Percentiles rank a stretch among this genome's conserved stretches.
These are phyloP conservation scores for Acanthochromis polyacanthus DNA, from an alignment of 2,113 vertebrate genomes.

Conservation along the genomic window DNA sequence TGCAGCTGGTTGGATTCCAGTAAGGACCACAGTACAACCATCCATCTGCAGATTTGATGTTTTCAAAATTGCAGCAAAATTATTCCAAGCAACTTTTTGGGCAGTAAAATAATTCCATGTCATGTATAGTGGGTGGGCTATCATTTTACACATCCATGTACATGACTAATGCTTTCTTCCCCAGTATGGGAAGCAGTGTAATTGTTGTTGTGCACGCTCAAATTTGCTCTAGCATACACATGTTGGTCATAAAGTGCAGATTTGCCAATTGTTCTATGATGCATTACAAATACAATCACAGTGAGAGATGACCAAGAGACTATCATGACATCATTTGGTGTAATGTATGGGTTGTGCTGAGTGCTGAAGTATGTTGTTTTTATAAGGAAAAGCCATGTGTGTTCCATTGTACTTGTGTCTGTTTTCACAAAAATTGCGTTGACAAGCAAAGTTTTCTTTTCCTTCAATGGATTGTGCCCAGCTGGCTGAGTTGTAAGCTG, in stretches of 20 bases:
- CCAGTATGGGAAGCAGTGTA: no score
- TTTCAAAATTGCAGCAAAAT: no score
- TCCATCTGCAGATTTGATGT: no score
- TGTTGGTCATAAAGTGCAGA: neutral
- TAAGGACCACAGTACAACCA: no score
- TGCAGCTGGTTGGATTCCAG: no score
- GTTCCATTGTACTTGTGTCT: slow-evolving; percentile 11
- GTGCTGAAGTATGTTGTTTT: neutral
- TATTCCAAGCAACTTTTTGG: no score
- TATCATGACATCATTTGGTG: neutral
- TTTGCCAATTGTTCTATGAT: neutral
- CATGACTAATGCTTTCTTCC: no score
- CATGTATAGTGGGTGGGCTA: no score
- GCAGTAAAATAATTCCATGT: no score
- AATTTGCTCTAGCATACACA: no score
- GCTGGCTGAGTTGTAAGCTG: neutral
- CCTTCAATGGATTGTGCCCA: neutral
- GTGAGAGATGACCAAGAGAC: neutral
- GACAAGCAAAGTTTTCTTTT: neutral
- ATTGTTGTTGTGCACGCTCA: no score
- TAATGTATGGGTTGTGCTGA: neutral
- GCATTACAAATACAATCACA: neutral
- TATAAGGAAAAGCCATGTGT: neutral
- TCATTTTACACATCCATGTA: no score
- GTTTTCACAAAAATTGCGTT: neutral